Conservation (phyloP, 1,140 invertebrate genomes). For the Drosophila pachea region DNA sequence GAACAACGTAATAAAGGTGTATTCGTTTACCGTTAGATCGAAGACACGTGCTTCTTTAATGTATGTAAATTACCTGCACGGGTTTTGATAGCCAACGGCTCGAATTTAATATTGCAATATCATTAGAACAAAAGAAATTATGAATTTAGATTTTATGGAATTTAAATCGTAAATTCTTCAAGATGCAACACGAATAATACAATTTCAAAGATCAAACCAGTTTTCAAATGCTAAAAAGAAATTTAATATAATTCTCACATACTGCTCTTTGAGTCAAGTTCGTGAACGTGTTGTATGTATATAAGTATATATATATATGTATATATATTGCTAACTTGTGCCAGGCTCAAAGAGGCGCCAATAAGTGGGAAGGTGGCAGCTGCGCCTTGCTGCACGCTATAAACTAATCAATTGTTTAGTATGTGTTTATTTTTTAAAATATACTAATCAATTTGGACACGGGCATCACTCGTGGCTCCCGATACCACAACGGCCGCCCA, state of each 20-base stretch:
- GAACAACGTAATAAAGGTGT: constrained; percentile 10
- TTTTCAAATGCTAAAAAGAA: constrained; percentile 3
- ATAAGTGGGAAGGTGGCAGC: constrained; percentile 1
- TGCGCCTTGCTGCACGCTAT: constrained; percentile 4
- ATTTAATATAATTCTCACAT: constrained; percentile 6
- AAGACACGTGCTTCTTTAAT: background rate
- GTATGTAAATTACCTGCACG: constrained; percentile 6
- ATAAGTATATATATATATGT: background rate
- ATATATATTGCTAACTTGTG: constrained; percentile 5
- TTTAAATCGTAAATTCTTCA: constrained; percentile 12
- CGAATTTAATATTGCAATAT: background rate
- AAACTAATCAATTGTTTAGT: constrained; percentile 43
- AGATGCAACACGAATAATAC: constrained; percentile 1
- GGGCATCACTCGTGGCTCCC: constrained; percentile 39
- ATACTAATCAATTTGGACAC: constrained; percentile 30
- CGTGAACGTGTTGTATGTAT: background rate
- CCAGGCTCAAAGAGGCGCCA: constrained; percentile 33
- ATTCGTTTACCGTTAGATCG: background rate
- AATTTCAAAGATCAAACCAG: constrained; percentile 8
- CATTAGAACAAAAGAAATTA: background rate
- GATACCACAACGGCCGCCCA: constrained; percentile 38
- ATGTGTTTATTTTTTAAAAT: constrained; percentile 18
- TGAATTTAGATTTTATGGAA: constrained; percentile 15
- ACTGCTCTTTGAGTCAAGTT: constrained; percentile 1
- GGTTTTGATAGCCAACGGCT: constrained; percentile 2